Conservation (phyloP, 2,113 vertebrate genomes). For the Tauraco erythrolophus region DNA sequence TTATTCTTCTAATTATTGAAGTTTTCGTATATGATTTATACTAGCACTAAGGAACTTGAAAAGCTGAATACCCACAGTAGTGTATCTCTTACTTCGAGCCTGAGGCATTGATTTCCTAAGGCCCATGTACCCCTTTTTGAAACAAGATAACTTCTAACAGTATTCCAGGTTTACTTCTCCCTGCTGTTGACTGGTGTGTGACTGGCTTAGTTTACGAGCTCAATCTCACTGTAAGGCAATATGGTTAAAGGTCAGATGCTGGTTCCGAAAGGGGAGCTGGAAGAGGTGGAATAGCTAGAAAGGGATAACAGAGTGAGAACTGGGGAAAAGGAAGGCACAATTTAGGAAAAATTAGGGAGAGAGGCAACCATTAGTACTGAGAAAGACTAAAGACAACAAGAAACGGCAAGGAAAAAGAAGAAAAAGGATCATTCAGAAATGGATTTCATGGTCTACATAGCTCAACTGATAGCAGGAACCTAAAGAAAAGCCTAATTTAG, state of each 20-base stretch:
- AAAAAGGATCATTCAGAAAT: not conserved
- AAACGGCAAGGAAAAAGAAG: not conserved
- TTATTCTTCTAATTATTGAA: not conserved
- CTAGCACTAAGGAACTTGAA: not conserved
- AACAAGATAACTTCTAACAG: not conserved
- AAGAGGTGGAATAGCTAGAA: not conserved
- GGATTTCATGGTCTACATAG: not conserved
- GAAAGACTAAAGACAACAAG: not conserved
- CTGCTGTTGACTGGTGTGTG: no score
- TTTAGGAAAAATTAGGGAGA: not conserved
- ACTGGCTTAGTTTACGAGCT: not conserved
- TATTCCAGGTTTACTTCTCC: not conserved
- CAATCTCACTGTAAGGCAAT: not conserved
- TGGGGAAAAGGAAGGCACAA: not conserved
- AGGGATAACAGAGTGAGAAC: not conserved
- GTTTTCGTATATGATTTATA: not conserved
- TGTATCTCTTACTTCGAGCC: not conserved
- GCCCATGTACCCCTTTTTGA: not conserved
- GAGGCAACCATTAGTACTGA: not conserved
- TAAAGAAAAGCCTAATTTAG: not conserved
- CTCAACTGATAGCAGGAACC: not conserved
- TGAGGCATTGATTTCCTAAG: not conserved
- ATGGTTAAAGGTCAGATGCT: not conserved
- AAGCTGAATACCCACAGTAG: not conserved
- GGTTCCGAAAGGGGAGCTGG: not conserved